Conservation (phyloP, 2,797 vertebrate species). For the Sarcoramphus papa region DNA sequence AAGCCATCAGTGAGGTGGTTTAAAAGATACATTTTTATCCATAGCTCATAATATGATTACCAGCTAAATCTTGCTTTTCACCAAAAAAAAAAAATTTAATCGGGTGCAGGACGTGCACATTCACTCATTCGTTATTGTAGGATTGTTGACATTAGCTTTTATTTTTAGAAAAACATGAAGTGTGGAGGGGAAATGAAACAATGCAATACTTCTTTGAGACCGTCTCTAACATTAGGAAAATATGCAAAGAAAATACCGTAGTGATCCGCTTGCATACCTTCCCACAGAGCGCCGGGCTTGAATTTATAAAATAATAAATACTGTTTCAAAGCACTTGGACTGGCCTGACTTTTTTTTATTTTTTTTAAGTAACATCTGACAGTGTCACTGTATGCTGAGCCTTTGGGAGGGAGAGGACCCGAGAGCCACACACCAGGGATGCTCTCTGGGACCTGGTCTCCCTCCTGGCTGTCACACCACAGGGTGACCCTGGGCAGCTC, state of each 20-base stretch:
- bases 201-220: background rate
- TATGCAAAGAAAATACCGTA: background rate
- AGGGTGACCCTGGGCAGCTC: background rate
- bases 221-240: background rate
- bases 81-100: background rate
- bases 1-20: background rate
- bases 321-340: background rate
- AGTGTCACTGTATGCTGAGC: background rate
- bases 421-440: background rate
- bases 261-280: background rate
- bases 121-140: background rate
- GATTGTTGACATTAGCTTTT: slow-evolving; percentile 3
- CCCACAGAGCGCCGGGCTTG: background rate
- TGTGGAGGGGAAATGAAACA: slow-evolving; percentile 8
- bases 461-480: background rate
- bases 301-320: background rate
- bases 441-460: background rate
- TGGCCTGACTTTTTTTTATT: too few species aligned
- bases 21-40: background rate
- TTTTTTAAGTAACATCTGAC: background rate
- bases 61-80: background rate
- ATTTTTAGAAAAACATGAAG: background rate
- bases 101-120: background rate
- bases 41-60: background rate
- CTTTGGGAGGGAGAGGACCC: background rate